Conservation (phyloP, 2,888 invertebrate species). For the Gordius sp. region DNA sequence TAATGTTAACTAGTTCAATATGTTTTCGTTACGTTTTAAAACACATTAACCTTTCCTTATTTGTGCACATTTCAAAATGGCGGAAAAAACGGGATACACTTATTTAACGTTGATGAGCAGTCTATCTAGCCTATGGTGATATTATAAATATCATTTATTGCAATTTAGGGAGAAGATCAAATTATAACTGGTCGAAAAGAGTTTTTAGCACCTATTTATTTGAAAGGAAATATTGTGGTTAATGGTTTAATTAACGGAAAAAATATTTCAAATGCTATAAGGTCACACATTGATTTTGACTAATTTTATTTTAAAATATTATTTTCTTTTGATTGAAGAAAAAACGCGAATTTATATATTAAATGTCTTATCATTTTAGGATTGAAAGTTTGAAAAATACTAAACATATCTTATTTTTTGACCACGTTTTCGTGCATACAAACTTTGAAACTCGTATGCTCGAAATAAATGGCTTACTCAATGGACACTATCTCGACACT, state of each 20-base stretch:
- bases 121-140: no score
- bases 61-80: no score
- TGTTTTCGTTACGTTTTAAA: no score
- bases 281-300: neutral
- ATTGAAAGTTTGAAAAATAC: neutral
- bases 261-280: neutral
- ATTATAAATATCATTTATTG: neutral
- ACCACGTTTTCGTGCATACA: neutral
- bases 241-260: neutral
- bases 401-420: constrained; percentile 1
- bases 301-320: neutral
- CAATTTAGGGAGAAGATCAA: constrained; percentile 3
- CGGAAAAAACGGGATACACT: no score
- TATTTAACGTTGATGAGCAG: no score
- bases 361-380: no score
- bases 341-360: no score
- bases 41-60: no score
- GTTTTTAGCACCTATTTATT: neutral
- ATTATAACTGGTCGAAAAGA: neutral
- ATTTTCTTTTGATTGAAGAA: neutral
- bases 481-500: neutral
- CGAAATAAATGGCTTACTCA: constrained; percentile 10
- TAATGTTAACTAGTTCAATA: no score
- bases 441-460: neutral
- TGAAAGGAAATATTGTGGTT: neutral